A percentile compares a stretch with the other conserved stretches of the same genome.
Evolutionary conservation across 2,888 invertebrate genomes (phyloP).

Genomic region (Drosophila birchii): DNA sequence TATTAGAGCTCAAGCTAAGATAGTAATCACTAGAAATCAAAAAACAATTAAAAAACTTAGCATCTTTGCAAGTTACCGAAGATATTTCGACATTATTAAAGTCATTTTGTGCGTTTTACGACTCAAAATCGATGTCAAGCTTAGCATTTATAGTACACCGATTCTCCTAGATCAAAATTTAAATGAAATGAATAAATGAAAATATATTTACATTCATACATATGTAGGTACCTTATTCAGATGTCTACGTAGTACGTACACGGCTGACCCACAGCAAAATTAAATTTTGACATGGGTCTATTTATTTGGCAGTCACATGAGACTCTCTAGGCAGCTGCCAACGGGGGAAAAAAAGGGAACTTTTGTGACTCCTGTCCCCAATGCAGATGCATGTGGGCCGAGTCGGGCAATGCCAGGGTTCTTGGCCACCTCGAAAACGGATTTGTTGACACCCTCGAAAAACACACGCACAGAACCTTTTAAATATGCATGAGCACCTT

Average conservation of each 20-base stretch:
- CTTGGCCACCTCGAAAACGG: slow-evolving; percentile 57
- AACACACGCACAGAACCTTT: slow-evolving; percentile 46
- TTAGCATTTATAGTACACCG: slow-evolving; percentile 1
- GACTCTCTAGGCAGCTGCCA: slow-evolving; percentile 39
- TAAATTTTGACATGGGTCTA: slow-evolving; percentile 74
- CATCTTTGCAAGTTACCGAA: neutral
- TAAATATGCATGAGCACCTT: slow-evolving; percentile 78
- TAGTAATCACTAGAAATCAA: neutral
- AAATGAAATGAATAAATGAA: slow-evolving; percentile 19
- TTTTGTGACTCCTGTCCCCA: slow-evolving; percentile 40
- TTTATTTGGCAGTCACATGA: slow-evolving; percentile 62
- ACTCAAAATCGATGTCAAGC: slow-evolving; percentile 3
- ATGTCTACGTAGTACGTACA: slow-evolving; percentile 44
- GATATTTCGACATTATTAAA: neutral
- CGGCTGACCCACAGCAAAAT: slow-evolving; percentile 58
- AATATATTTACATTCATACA: slow-evolving; percentile 1
- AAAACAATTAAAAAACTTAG: neutral
- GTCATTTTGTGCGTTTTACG: neutral
- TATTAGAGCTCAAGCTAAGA: neutral
- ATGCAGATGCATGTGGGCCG: slow-evolving; percentile 48
- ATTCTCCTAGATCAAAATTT: slow-evolving; percentile 20
- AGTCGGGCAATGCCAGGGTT: slow-evolving; percentile 27
- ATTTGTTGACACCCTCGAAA: slow-evolving; percentile 56
- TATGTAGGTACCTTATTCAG: slow-evolving; percentile 5
- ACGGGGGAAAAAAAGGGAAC: slow-evolving; percentile 1